Evolutionary conservation across 2,113 vertebrate genomes (phyloP).

Genomic region (Rhombomys opimus): DNA sequence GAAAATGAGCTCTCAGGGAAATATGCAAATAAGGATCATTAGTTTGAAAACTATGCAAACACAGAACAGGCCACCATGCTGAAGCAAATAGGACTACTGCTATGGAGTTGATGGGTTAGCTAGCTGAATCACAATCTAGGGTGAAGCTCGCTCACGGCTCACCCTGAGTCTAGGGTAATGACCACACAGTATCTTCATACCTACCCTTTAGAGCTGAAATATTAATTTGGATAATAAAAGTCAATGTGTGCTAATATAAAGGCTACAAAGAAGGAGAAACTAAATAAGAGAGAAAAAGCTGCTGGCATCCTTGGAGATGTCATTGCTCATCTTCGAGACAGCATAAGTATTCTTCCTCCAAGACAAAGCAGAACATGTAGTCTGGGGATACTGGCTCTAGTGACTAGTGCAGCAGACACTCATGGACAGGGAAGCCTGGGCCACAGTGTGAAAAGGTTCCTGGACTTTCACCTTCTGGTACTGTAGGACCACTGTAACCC

Average conservation of each 20-base stretch:
- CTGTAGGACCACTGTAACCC: neutral
- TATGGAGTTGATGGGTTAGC: neutral
- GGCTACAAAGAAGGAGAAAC: neutral
- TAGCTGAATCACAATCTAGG: conserved; percentile 8
- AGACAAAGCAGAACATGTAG: neutral
- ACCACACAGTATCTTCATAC: neutral
- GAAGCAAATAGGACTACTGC: conserved; percentile 30
- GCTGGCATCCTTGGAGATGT: neutral
- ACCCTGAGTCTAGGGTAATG: neutral
- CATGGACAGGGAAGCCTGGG: conserved; percentile 1
- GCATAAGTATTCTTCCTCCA: neutral
- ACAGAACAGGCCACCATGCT: conserved; percentile 1
- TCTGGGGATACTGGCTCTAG: neutral
- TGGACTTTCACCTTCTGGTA: neutral
- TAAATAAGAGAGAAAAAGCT: neutral
- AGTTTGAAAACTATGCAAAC: conserved; percentile 62
- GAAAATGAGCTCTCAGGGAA: conserved; percentile 44
- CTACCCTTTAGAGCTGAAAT: conserved; percentile 6
- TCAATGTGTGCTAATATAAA: neutral
- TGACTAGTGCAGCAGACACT: conserved; percentile 23
- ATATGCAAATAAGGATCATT: conserved; percentile 33
- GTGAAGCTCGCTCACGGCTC: conserved; percentile 7
- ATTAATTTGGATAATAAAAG: conserved; percentile 53
- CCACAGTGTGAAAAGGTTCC: neutral
- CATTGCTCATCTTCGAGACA: neutral